Evolutionary conservation across 2,113 vertebrate genomes (phyloP), one percentile per base, ranked within the genome.

Genomic region (Felis chaus): DNA sequence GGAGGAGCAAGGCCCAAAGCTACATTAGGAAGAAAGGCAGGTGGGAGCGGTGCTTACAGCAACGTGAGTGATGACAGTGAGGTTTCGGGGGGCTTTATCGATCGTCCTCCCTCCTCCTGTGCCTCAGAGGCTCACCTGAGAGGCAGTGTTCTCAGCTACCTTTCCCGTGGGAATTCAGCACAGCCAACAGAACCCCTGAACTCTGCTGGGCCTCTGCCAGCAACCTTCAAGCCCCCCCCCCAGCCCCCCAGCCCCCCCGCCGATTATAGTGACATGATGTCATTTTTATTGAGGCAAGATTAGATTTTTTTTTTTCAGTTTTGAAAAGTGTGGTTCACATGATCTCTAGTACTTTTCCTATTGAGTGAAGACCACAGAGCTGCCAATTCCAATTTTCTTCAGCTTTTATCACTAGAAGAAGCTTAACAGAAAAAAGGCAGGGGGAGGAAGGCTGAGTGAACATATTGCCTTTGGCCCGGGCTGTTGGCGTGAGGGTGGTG

Each of bases 161-260:
- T 99, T 99, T 99, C 99, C 99, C 99, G 98, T 99, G 99, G 99
- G 99, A 99, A 99, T 99, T 99, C 45, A 48, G 98, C 95, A 96
- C 98, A 99, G 98, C 98, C 98, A 97, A 97, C 98, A 99, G 99
- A 99, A 99, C 99, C 99, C 99, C 98, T 97, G 98, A 99, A 99
- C 99, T 98, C 99, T 39, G 96, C 98, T 99, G 99, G 99, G 99
- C 97, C 83, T 89, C 98, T 99, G 99, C 99, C 99, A 99, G 99
- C 98, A 98, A 98, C 99, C 98, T 99, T 99, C 99, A 99, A 99
- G 99, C 98, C 98, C 41, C 93, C 83, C 98, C 82, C 12, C 65
- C 45, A 45, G 11, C 12, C 63, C 61, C 27, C 4, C 4, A 10
- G 11, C 94, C 3, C 65, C 65, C 98, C 98, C 19, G 83, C 98